phyloP scores from a whole-genome alignment of 2,888 invertebrate species.

The Agrilus biguttatus region DNA sequence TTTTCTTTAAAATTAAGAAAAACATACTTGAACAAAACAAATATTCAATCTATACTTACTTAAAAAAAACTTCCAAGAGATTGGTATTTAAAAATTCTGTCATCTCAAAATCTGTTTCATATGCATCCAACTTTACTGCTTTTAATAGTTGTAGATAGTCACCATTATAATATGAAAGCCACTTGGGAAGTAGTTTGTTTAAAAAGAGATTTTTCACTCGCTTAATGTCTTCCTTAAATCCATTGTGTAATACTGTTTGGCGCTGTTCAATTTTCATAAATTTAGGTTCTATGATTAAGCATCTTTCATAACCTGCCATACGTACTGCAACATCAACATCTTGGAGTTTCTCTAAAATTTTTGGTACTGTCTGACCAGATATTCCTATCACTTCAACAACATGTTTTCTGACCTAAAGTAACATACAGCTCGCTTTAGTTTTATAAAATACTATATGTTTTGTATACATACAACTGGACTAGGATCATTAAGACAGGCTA shows the following conservation, averaged over 20 bases:
- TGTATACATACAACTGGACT: constrained; percentile 4
- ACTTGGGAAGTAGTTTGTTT: constrained; percentile 48
- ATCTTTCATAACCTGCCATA: constrained; percentile 32
- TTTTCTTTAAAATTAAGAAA: no score
- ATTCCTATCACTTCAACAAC: constrained; percentile 35
- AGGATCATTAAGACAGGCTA: constrained; percentile 9
- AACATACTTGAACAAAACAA: no score
- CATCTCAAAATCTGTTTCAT: constrained; percentile 6
- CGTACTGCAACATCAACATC: constrained; percentile 40
- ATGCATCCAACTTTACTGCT: constrained; percentile 8
- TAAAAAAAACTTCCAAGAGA: constrained; percentile 7
- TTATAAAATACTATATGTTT: not conserved
- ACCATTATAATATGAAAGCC: constrained; percentile 45
- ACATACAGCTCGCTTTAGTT: not conserved
- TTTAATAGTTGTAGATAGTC: constrained; percentile 5
- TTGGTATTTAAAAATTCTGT: constrained; percentile 6
- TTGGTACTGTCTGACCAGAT: constrained; percentile 32
- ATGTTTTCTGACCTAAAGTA: constrained; percentile 7
- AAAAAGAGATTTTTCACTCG: constrained; percentile 28
- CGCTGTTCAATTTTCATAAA: constrained; percentile 41
- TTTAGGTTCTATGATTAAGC: constrained; percentile 39
- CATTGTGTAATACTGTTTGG: constrained; percentile 35
- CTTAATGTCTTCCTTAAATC: constrained; percentile 36
- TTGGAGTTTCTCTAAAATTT: constrained; percentile 34
- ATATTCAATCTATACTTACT: constrained; percentile 25